Base-by-base conservation (phyloP, 2,888 invertebrate genomes). In the Ophioninae sp. region DNA sequence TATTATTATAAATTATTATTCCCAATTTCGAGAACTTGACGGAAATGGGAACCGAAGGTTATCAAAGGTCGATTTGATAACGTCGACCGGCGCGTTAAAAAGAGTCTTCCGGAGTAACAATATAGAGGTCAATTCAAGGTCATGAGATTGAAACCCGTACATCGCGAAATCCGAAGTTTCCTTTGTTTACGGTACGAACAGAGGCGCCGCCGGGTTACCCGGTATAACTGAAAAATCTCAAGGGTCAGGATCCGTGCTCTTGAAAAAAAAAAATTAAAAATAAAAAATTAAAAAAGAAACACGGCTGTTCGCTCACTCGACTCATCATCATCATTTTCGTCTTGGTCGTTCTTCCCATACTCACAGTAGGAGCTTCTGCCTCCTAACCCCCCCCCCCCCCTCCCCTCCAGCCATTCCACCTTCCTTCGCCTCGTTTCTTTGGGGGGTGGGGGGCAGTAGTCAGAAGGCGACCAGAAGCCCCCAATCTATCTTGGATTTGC, bases 191-290 rank as follows among this genome's bases (percentile, higher is more conserved):
- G 17, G 23, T 62, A 21, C 23, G 44, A 30, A 20, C 30, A 13
- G 37, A 21, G n/a, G 39, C 41, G 41, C 7, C 17, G 5, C 8
- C 20, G 30, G 17, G 64, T 21, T 56, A 57, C 57, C 59, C 70
- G 72, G 78, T 59, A 44, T 50, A 72, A 62, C 69, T 75, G 65
- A 81, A 75, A 30, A 81, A 76, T 84, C 84, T 84, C 84, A 75
- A 84, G 84, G 81, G 79, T 68, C 75, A 79, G 84, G 73, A 78
- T 56, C 81, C 81, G 84, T 65, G 74, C 69, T 70, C 56, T 61
- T 61, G 72, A 79, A 10, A 37, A 64, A 39, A 39, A 21, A 23
- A 83, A 64, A 62, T 44, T 67, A 56, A 23, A 39, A 77, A 57
- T 67, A n/a, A 72, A 59, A 79, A 68, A n/a, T n/a, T n/a, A n/a